Percentiles rank a stretch among this genome's conserved stretches.
Evolutionary conservation across 2,113 vertebrate genomes (phyloP).

Genomic region (Athene cunicularia): DNA sequence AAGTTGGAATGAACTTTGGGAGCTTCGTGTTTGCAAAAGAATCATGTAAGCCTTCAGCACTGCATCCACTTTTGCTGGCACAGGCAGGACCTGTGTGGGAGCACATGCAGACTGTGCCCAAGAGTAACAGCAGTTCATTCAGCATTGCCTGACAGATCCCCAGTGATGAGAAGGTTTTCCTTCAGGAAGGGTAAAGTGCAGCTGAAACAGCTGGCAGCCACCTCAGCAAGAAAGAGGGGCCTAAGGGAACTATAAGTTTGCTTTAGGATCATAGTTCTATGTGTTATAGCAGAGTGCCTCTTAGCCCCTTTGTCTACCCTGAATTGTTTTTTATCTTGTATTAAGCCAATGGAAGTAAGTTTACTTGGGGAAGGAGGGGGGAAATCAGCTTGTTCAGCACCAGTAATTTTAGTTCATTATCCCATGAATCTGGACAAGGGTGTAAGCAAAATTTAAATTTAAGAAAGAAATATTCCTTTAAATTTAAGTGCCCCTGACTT

Average conservation of each 20-base stretch:
- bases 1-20: not conserved
- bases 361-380: not conserved
- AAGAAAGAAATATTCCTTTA: not conserved
- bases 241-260: not conserved
- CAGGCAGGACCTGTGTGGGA: not conserved
- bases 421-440: not conserved
- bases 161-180: not conserved
- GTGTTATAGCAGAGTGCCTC: not conserved
- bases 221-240: not conserved
- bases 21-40: not conserved
- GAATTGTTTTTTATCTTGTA: not conserved
- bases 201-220: not conserved
- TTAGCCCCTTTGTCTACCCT: not conserved
- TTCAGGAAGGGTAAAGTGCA: not conserved
- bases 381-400: not conserved
- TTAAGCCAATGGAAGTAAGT: not conserved
- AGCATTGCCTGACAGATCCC: not conserved
- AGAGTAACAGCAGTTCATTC: not conserved
- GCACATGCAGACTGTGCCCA: fast-evolving
- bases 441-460: not conserved
- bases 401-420: not conserved
- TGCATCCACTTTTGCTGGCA: not conserved
- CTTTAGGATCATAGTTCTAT: not conserved
- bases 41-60: not conserved
- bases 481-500: not conserved